These are phyloP conservation scores for Uromys caudimaculatus DNA, from an alignment of 2,797 vertebrate species.

Conservation along the genomic window DNA sequence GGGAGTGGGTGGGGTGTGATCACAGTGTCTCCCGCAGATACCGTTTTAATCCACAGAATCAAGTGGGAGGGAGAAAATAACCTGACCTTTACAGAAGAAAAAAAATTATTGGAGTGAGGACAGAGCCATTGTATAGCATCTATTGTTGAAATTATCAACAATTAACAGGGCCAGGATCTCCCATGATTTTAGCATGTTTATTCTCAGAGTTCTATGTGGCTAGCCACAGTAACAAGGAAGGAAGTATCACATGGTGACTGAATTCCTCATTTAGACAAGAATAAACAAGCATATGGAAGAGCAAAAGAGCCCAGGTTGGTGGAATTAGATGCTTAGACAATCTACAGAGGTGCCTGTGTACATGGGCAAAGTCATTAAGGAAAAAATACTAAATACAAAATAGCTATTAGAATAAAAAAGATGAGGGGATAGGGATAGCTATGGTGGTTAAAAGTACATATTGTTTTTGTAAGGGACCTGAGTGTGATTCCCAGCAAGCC, in stretches of 20 bases:
- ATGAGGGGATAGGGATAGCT: neutral
- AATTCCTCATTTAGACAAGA: neutral
- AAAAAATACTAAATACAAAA: neutral
- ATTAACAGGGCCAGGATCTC: neutral
- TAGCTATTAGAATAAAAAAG: neutral
- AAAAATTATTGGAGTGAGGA: neutral
- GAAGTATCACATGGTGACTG: neutral
- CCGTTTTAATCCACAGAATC: neutral
- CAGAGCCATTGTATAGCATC: no score
- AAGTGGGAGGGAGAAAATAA: neutral
- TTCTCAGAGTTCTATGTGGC: neutral
- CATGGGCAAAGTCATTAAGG: neutral
- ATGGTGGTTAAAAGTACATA: neutral
- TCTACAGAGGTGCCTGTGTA: neutral
- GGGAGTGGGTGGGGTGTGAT: neutral
- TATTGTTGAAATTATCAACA: neutral
- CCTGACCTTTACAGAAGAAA: neutral
- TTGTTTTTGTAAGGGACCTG: neutral
- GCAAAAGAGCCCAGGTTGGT: neutral
- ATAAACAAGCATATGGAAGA: neutral
- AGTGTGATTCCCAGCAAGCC: neutral
- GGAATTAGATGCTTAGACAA: neutral
- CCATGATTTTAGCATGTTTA: neutral
- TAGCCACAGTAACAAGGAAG: neutral
- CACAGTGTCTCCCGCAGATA: conserved; percentile 10